A percentile compares a stretch with the other conserved stretches of the same genome.
Evolutionary conservation across 1,140 invertebrate species (phyloP).

Genomic region (Thrips palmi): DNA sequence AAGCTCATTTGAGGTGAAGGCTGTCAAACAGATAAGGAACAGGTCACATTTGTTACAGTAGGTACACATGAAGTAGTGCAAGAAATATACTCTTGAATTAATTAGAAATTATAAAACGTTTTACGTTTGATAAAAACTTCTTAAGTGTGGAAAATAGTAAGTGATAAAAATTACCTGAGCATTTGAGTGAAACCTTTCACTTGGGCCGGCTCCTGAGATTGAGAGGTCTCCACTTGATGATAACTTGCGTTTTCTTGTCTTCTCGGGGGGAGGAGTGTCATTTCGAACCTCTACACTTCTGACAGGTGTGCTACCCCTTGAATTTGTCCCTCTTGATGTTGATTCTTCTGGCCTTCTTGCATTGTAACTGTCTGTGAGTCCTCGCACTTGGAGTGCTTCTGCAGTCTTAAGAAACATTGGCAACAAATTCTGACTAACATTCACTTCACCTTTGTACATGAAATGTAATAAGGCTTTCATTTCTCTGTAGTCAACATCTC

Average conservation of each 20-base stretch:
- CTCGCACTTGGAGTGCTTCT: conserved; percentile 75
- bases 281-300: too few species aligned
- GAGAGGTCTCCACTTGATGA: conserved; percentile 8
- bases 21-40: too few species aligned
- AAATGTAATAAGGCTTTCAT: conserved; percentile 74
- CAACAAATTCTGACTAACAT: conserved; percentile 69
- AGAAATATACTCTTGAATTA: too few species aligned
- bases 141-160: too few species aligned
- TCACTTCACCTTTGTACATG: conserved; percentile 83
- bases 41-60: too few species aligned
- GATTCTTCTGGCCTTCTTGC: background rate
- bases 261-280: conserved; percentile 13
- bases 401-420: conserved; percentile 79
- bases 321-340: too few species aligned
- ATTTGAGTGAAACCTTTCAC: conserved; percentile 11
- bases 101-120: too few species aligned
- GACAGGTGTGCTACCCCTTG: too few species aligned
- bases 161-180: conserved; percentile 13
- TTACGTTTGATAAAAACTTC: too few species aligned
- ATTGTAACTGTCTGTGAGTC: conserved; percentile 26
- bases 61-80: too few species aligned
- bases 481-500: conserved; percentile 71
- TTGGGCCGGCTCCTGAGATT: conserved; percentile 7
- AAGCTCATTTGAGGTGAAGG: too few species aligned
- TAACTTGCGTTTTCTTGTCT: conserved; percentile 15